Percentiles rank a stretch among this genome's conserved stretches.
phyloP scores from a whole-genome alignment of 2,797 vertebrate genomes.

The Decapterus maruadsi region DNA sequence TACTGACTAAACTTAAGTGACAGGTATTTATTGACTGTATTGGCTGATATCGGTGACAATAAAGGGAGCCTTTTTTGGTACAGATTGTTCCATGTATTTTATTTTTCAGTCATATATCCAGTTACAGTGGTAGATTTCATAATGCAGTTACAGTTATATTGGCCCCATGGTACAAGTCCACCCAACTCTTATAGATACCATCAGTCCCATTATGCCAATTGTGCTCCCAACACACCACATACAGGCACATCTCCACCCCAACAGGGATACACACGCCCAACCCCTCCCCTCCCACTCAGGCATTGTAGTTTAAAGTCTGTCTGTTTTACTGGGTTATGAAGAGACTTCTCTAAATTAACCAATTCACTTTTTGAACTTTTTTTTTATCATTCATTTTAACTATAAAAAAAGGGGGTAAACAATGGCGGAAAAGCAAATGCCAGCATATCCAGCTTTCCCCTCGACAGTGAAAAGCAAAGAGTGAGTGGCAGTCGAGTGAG shows the following conservation, averaged over 20 bases:
- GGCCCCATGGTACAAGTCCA: conserved; percentile 61
- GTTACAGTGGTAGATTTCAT: conserved; percentile 84
- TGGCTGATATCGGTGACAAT: conserved; percentile 34
- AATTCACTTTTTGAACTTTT: conserved; percentile 52
- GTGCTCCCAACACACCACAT: conserved; percentile 56
- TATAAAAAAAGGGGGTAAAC: conserved; percentile 36
- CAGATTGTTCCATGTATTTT: conserved; percentile 82
- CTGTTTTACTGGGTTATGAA: conserved; percentile 57
- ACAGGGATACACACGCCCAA: conserved; percentile 44
- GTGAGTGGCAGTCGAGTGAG: conserved; percentile 80
- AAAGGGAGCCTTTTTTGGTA: conserved; percentile 43
- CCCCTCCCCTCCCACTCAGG: conserved; percentile 29
- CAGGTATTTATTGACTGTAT: conserved; percentile 23
- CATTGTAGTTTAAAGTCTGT: conserved; percentile 54
- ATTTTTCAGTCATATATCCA: conserved; percentile 84
- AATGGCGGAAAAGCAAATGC: conserved; percentile 64
- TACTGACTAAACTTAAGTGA: conserved; percentile 19
- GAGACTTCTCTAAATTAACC: conserved; percentile 57
- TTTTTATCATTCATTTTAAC: conserved; percentile 26
- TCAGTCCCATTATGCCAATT: conserved; percentile 45
- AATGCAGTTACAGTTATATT: conserved; percentile 83
- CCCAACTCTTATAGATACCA: conserved; percentile 52
- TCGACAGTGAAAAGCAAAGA: conserved; percentile 76
- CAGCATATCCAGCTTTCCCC: conserved; percentile 47
- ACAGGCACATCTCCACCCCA: conserved; percentile 53